Percentiles rank a stretch among this genome's conserved stretches.
Conservation (phyloP, 2,797 vertebrate genomes). For the Periophthalmus magnuspinnatus region DNA sequence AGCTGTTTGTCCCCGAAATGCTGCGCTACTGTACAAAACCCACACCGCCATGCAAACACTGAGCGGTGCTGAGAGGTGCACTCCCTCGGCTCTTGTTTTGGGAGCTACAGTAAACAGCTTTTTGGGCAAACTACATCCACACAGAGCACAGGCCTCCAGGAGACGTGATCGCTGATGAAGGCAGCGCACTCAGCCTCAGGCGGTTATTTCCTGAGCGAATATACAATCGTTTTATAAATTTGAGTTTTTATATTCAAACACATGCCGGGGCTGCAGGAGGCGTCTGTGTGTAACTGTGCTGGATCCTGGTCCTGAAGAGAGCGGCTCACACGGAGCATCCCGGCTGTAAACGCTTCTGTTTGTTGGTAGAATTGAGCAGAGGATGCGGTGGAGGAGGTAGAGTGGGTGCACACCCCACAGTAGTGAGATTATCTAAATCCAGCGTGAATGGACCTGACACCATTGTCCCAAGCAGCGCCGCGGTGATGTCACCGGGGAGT, state of each 20-base stretch:
- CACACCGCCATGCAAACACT: constrained; percentile 34
- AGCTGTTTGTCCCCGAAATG: constrained; percentile 72
- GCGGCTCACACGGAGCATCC: constrained; percentile 35
- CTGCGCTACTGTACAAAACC: constrained; percentile 57
- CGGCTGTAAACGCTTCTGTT: constrained; percentile 36
- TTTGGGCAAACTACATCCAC: constrained; percentile 15
- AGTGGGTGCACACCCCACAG: constrained; percentile 64
- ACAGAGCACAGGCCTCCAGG: constrained; percentile 29
- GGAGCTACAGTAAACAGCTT: constrained; percentile 37
- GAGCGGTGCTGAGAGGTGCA: constrained; percentile 48
- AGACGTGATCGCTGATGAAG: constrained; percentile 8
- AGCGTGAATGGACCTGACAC: constrained; percentile 72
- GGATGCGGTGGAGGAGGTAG: constrained; percentile 60
- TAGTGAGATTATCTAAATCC: constrained; percentile 78
- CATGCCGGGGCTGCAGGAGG: constrained; percentile 5
- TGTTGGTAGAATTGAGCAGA: constrained; percentile 41
- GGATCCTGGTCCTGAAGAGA: constrained; percentile 20
- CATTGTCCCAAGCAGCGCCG: constrained; percentile 68
- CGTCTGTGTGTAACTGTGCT: constrained; percentile 5
- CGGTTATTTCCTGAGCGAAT: neutral
- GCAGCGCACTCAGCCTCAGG: constrained; percentile 12
- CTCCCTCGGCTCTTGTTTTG: constrained; percentile 46
- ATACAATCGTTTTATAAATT: constrained; percentile 4
- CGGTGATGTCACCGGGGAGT: constrained; percentile 59
- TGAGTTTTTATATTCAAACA: constrained; percentile 7